Conservation (phyloP, 2,888 invertebrate genomes). For the Tiliacea citrago region DNA sequence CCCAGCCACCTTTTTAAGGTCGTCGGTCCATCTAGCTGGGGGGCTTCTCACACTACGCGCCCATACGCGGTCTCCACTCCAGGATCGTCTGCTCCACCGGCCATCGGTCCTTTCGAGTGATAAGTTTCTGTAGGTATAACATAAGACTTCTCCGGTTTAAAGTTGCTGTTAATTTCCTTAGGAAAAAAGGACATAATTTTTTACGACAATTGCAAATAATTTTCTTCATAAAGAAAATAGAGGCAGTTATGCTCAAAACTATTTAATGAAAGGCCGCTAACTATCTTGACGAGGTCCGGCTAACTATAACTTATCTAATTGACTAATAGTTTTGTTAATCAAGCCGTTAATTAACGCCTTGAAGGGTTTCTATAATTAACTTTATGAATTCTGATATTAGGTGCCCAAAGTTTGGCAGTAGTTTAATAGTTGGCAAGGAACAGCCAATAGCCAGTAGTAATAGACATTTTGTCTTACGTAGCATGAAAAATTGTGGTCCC, state of each 20-base stretch:
- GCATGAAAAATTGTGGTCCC: neutral
- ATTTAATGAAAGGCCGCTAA: slow-evolving; percentile 34
- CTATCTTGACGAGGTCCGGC: slow-evolving; percentile 44
- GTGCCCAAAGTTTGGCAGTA: neutral
- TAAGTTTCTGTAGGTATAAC: too few relatives aligned
- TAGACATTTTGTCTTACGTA: neutral
- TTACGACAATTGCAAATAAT: slow-evolving; percentile 2
- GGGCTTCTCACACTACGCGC: too few relatives aligned
- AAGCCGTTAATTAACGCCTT: slow-evolving; percentile 20
- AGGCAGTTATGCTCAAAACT: slow-evolving; percentile 24
- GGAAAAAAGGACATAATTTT: neutral
- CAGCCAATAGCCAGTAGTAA: neutral
- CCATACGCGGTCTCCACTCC: too few relatives aligned
- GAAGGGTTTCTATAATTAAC: slow-evolving; percentile 33
- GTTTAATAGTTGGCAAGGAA: neutral
- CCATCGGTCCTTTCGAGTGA: too few relatives aligned
- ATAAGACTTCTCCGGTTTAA: neutral
- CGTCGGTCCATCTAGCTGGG: too few relatives aligned
- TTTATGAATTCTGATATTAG: slow-evolving; percentile 18
- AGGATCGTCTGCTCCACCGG: too few relatives aligned
- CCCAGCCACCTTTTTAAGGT: too few relatives aligned
- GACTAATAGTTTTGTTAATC: slow-evolving; percentile 30
- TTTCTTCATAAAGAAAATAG: neutral
- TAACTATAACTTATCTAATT: slow-evolving; percentile 53
- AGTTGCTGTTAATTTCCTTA: neutral